phyloP scores from a whole-genome alignment of 2,888 invertebrate genomes.

The Corythucha ciliata region DNA sequence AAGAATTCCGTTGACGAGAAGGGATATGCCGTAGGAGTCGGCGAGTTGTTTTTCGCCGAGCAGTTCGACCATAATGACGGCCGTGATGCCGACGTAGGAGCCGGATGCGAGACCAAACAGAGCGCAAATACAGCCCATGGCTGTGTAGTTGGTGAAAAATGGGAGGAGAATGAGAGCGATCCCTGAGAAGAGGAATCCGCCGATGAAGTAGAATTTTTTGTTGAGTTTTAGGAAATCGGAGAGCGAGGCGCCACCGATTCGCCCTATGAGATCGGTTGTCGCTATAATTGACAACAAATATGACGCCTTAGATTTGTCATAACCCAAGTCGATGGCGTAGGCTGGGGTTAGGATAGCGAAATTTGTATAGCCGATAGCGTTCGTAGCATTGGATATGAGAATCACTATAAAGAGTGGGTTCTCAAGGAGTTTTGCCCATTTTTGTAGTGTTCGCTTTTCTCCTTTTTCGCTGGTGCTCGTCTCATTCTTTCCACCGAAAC shows the following conservation, averaged over 20 bases:
- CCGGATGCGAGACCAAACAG: slow-evolving; percentile 75
- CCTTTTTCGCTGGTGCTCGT: no score
- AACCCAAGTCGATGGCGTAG: slow-evolving; percentile 61
- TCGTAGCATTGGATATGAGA: slow-evolving; percentile 72
- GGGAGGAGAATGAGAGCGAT: slow-evolving; percentile 63
- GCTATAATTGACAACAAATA: slow-evolving; percentile 71
- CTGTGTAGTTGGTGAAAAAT: slow-evolving; percentile 48
- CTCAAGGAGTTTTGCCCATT: slow-evolving; percentile 56
- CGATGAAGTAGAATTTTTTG: slow-evolving; percentile 73
- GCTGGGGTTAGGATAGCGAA: slow-evolving; percentile 72
- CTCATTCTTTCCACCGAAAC: no score
- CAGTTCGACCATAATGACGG: slow-evolving; percentile 81
- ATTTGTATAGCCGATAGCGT: slow-evolving; percentile 78
- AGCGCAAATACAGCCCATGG: slow-evolving; percentile 60
- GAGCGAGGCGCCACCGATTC: slow-evolving; percentile 75
- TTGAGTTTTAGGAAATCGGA: slow-evolving; percentile 68
- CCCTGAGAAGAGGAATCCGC: slow-evolving; percentile 67
- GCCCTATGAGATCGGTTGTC: slow-evolving; percentile 66
- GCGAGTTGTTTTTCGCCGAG: slow-evolving; percentile 73
- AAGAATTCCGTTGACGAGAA: slow-evolving; percentile 73
- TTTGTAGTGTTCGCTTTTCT: no score
- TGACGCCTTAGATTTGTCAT: slow-evolving; percentile 61
- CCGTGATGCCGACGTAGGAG: slow-evolving; percentile 74
- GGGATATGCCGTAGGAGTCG: slow-evolving; percentile 75
- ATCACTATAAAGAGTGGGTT: slow-evolving; percentile 76